Conservation (phyloP, 2,797 vertebrate genomes). For the Typhlichthys eigenmanni region DNA sequence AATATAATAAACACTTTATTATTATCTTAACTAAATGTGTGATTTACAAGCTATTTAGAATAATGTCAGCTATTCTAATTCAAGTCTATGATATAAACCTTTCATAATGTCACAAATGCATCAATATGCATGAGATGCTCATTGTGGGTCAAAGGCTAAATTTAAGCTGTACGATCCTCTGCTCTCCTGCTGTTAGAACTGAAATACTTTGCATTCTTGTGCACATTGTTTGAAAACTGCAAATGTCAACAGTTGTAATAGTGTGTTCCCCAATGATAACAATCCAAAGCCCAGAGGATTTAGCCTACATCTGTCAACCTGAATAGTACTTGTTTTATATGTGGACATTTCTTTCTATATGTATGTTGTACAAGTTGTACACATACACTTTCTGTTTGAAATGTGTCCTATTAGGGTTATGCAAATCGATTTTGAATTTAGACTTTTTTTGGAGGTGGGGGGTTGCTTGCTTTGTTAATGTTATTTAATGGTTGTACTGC, state of each 20-base stretch:
- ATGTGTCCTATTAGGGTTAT: slow-evolving; percentile 35
- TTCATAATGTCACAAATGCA: slow-evolving; percentile 46
- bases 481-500: slow-evolving; percentile 34
- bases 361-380: slow-evolving; percentile 43
- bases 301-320: slow-evolving; percentile 53
- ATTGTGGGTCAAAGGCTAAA: slow-evolving; percentile 45
- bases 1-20: too few relatives aligned
- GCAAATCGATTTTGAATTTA: slow-evolving; percentile 26
- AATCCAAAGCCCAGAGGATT: slow-evolving; percentile 61
- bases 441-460: slow-evolving; percentile 21
- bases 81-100: slow-evolving; percentile 2
- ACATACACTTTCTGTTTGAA: slow-evolving; percentile 55
- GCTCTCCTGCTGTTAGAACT: slow-evolving; percentile 63
- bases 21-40: too few relatives aligned
- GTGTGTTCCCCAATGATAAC: slow-evolving; percentile 65
- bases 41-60: too few relatives aligned
- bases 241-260: slow-evolving; percentile 65
- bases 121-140: slow-evolving; percentile 30
- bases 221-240: slow-evolving; percentile 65
- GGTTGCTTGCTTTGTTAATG: slow-evolving; percentile 56
- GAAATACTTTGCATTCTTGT: slow-evolving; percentile 75
- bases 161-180: slow-evolving; percentile 54
- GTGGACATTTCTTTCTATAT: slow-evolving; percentile 63
- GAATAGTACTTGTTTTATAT: slow-evolving; percentile 60
- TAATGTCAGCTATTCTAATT: background rate